Base-by-base conservation (phyloP, 1,140 invertebrate genomes). In the Conus betulinus region DNA sequence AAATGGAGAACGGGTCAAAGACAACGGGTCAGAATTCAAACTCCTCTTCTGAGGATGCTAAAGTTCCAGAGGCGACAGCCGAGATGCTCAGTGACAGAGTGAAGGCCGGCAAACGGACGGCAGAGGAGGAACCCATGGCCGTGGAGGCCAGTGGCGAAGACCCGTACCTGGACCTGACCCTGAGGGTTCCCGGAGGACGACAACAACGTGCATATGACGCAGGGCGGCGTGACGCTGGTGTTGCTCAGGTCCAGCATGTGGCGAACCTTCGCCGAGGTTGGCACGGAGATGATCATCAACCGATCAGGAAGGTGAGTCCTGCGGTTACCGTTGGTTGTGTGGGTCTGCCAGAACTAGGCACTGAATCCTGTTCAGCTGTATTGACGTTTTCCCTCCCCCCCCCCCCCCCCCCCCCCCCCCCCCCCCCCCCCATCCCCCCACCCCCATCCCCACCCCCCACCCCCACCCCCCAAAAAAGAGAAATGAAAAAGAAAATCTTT, bases 281-380 rank as follows among this genome's bases (percentile, higher is more conserved):
- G 98, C 93, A 99, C 99, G 88, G 99, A 99, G 90, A 99, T 99
- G 99, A 99, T 99, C 95, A 99, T 99, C 96, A 99, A 99, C 92
- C 99, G 99, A 95, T 98, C 98, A 95, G 99, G 99, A 96, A 97
- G 98, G 98, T 99, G 97, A 97, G 97, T 83, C 97, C 98, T 98
- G 52, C 5, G 6, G 25, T 23, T 25, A 7, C 13, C n/a, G 5
- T 39, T 39, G 39, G 60, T 3, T 67, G 11, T 13, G 20, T 15
- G 20, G 20, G 11, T 67, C 60, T 67, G 60, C 71, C 13, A 17
- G n/a, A n/a, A 8, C 71, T n/a, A 15, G n/a, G 20, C 71, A 83
- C 27, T 79, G 5, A n/a, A 55, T 78, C 23, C 51, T 11, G n/a
- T n/a, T 20, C 27, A 5, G 6, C n/a, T 76, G 8, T 20, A n/a